These are phyloP conservation scores for Cephalopholis sonnerati DNA, from an alignment of 2,113 vertebrate genomes.

Conservation along the genomic window DNA sequence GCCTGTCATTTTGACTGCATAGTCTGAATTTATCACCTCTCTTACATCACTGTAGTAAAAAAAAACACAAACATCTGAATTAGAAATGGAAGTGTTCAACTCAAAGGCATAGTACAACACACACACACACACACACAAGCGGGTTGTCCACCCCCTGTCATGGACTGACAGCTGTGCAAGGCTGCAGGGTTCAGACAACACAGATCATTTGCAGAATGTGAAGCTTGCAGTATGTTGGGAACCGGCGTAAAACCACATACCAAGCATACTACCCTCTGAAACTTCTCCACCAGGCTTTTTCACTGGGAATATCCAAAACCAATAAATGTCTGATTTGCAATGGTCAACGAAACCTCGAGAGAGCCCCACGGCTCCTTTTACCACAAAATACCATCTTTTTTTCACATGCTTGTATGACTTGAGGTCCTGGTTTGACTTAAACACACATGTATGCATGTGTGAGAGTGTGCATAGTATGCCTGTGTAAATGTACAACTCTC, in stretches of 20 bases:
- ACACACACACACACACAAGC: constrained; percentile 31
- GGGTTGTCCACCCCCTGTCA: constrained; percentile 56
- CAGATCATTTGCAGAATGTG: constrained; percentile 84
- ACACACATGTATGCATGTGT: constrained; percentile 20
- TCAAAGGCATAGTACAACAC: constrained; percentile 47
- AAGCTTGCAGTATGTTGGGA: constrained; percentile 82
- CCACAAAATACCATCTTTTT: neutral
- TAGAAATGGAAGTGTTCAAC: constrained; percentile 63
- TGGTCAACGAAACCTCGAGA: constrained; percentile 1
- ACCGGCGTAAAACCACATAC: constrained; percentile 79
- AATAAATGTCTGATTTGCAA: constrained; percentile 53
- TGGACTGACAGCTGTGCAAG: constrained; percentile 82
- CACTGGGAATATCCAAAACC: constrained; percentile 44
- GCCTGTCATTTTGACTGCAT: constrained; percentile 50
- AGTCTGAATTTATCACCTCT: constrained; percentile 53
- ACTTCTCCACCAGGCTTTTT: constrained; percentile 68
- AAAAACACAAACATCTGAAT: constrained; percentile 58
- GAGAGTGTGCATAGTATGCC: constrained; percentile 9
- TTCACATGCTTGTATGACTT: constrained; percentile 26
- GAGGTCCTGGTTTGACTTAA: constrained; percentile 39
- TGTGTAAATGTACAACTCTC: constrained; percentile 22
- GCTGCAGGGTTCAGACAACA: constrained; percentile 80
- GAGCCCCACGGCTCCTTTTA: neutral
- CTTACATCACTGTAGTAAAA: constrained; percentile 29
- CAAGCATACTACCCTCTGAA: constrained; percentile 75